Evolutionary conservation across 2,888 invertebrate genomes (phyloP), one percentile per base, ranked within the genome.

Genomic region (Thymelicus lineola): DNA sequence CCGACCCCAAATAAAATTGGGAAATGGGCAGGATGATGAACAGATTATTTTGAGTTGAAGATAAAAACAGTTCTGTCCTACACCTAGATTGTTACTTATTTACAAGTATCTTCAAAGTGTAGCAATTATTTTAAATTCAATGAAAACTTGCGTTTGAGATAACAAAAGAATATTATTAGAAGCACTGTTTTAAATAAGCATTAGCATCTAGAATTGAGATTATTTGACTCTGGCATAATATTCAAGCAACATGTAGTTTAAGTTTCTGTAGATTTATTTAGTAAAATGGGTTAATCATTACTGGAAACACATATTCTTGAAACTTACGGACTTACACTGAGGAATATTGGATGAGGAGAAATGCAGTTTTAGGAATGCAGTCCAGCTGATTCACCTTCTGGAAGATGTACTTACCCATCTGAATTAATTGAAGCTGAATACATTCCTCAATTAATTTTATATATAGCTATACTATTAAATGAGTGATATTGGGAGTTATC

Each of bases 311-410:
- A 55, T 10, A 53, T 20, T 53, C 10, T 55, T 55, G 14, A 55
- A 55, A 55, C 55, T 55, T 55, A 55, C 55, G 35, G 55, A 55
- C 55, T 55, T 55, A 35, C 55, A 55, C 55, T 55, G 55, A 55
- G 55, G 28, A 55, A 28, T 14, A 55, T 55, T 53, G 53, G 53
- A 55, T 6, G 42, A 42, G 45, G 17, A 60, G 17, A 20, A 42
- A 60, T 60, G 42, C 60, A 10, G 60, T 60, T 45, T 42, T 45
- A 42, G 38, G n/a, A 60, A 38, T 42, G 15, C 45, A 17, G 45
- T 60, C 42, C 45, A 42, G 17, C 60, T 12, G 38, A 42, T 1
- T 15, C 60, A 60, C 45, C 38, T 45, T 60, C 48, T 65, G 38
- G 20, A 63, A 42, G 28, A 28, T 59, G 38, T 65, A 17, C 36